phyloP scores from a whole-genome alignment of 2,888 invertebrate genomes.

The Cheilosia impressa region DNA sequence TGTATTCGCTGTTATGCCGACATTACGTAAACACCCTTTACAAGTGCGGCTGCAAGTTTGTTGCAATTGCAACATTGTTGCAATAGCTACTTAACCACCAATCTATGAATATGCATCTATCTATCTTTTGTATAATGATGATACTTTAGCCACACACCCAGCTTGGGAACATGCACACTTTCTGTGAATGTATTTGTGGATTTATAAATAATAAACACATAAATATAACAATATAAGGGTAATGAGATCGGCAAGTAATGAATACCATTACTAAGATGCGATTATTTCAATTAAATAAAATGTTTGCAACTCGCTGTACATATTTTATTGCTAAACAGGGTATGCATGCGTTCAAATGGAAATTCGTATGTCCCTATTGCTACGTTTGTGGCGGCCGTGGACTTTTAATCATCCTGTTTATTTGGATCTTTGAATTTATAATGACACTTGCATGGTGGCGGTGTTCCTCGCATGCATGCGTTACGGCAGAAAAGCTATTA shows the following conservation, averaged over 20 bases:
- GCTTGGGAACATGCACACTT: slow-evolving; percentile 1
- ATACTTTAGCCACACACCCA: background rate
- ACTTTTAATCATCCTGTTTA: too few relatives aligned
- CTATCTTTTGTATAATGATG: slow-evolving; percentile 21
- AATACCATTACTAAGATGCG: slow-evolving; percentile 81
- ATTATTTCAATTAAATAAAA: slow-evolving; percentile 81
- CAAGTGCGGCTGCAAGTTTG: slow-evolving; percentile 9
- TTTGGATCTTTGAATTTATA: too few relatives aligned
- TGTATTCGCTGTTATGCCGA: background rate
- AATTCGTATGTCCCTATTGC: background rate
- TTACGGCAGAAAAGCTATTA: too few relatives aligned
- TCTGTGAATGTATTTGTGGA: background rate
- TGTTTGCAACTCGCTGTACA: slow-evolving; percentile 20
- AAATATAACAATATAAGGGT: slow-evolving; percentile 1
- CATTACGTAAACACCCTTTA: background rate
- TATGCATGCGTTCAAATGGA: slow-evolving; percentile 18
- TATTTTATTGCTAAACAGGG: background rate
- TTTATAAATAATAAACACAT: slow-evolving; percentile 30
- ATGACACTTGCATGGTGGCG: too few relatives aligned
- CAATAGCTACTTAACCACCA: slow-evolving; percentile 21
- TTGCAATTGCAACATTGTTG: slow-evolving; percentile 59
- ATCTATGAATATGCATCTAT: slow-evolving; percentile 42
- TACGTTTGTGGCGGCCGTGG: background rate
- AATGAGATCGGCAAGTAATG: slow-evolving; percentile 78
- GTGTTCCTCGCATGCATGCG: too few relatives aligned